Conservation (phyloP, 2,797 vertebrate species). For the Hapalemur alaotrensis region DNA sequence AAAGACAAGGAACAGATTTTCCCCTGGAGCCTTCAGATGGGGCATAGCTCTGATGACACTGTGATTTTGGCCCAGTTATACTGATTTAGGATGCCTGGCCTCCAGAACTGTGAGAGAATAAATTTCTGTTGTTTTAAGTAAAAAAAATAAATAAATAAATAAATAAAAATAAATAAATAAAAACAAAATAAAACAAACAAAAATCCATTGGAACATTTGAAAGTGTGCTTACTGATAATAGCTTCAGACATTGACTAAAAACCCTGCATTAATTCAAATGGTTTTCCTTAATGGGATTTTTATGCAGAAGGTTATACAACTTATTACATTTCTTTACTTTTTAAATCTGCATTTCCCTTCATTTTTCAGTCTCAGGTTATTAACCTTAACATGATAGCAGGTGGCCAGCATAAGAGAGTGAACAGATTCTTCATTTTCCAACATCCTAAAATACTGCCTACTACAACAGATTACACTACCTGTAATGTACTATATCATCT, state of each 20-base stretch:
- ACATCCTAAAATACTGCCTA: background rate
- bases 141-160: too few relatives aligned
- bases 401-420: constrained; percentile 15
- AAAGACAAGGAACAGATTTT: background rate
- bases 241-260: background rate
- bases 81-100: too few relatives aligned
- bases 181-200: background rate
- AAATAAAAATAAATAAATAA: too few relatives aligned
- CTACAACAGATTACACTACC: background rate
- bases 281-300: background rate
- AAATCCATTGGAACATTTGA: background rate
- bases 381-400: constrained; percentile 29
- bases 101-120: background rate
- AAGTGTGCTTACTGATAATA: background rate
- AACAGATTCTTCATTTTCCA: constrained; percentile 26
- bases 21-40: background rate
- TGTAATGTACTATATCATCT: constrained; percentile 10
- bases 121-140: background rate
- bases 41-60: background rate
- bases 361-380: constrained; percentile 27
- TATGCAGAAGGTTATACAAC: background rate
- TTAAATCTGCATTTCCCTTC: background rate
- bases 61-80: background rate
- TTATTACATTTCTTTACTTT: background rate
- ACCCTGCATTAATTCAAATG: background rate